Percentiles rank a stretch among this genome's conserved stretches.
Conservation (phyloP, 1,140 invertebrate genomes). For the Aphelinus certus region DNA sequence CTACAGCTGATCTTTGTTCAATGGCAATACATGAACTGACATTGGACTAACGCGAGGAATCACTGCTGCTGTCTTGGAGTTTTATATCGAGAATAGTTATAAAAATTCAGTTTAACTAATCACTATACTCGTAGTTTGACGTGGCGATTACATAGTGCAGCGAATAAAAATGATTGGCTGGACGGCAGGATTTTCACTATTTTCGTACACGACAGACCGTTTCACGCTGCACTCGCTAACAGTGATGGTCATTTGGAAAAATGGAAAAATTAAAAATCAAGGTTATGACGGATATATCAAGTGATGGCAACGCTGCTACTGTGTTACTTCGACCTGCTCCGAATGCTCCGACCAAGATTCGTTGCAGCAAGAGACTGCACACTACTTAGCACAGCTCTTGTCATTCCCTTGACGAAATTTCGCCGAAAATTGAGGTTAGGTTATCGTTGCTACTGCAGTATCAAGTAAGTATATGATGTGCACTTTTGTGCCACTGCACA, state of each 20-base stretch:
- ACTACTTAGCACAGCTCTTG: no score
- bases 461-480: no score
- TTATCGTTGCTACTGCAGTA: no score
- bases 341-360: no score
- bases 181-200: neutral
- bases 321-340: no score
- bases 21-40: conserved; percentile 2
- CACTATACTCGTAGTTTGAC: neutral
- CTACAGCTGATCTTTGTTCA: conserved; percentile 28
- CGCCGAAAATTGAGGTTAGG: no score
- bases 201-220: neutral
- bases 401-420: no score
- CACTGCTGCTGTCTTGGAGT: no score
- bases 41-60: no score
- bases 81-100: neutral
- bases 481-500: no score
- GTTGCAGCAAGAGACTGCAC: no score
- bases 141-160: conserved; percentile 8
- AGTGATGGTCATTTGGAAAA: conserved; percentile 17
- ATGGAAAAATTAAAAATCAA: conserved; percentile 12
- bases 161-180: neutral
- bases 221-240: conserved; percentile 16
- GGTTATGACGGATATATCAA: conserved; percentile 2
- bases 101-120: neutral
- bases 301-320: conserved; percentile 9